A percentile compares a stretch with the other conserved stretches of the same genome.
phyloP scores from a whole-genome alignment of 2,797 vertebrate genomes.

The Tolypeutes matacus region DNA sequence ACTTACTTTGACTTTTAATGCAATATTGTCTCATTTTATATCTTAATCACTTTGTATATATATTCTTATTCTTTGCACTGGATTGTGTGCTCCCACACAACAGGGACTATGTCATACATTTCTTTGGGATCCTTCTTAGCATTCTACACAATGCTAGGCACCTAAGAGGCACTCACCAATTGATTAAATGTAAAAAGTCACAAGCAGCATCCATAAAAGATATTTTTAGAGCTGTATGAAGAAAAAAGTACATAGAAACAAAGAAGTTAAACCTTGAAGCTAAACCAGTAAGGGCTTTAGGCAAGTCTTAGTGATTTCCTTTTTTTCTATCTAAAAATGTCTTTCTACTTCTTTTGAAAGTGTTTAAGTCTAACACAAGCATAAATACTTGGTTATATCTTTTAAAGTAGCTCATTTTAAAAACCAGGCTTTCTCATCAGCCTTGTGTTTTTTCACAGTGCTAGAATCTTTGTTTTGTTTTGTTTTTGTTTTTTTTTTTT shows the following conservation, averaged over 20 bases:
- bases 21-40: background rate
- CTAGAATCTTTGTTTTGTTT: slow-evolving; percentile 1
- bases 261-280: slow-evolving; percentile 24
- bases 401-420: slow-evolving; percentile 49
- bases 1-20: slow-evolving; percentile 36
- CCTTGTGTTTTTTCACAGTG: background rate
- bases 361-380: slow-evolving; percentile 29
- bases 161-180: background rate
- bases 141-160: background rate
- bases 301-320: slow-evolving; percentile 34
- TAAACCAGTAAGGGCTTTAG: slow-evolving; percentile 51
- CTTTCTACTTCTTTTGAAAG: slow-evolving; percentile 56
- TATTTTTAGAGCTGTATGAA: slow-evolving; percentile 51
- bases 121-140: background rate
- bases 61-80: background rate
- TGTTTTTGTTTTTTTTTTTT: slow-evolving; percentile 32
- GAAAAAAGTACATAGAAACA: slow-evolving; percentile 31
- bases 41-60: background rate
- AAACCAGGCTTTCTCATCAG: slow-evolving; percentile 30
- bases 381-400: slow-evolving; percentile 33
- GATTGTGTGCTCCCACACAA: background rate
- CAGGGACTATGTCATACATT: background rate
- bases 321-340: slow-evolving; percentile 57
- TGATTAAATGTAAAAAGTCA: background rate
- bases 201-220: background rate